Percentiles rank a stretch among this genome's conserved stretches.
These are phyloP conservation scores for Lerista edwardsae DNA, from an alignment of 2,797 vertebrate species.

Conservation along the genomic window DNA sequence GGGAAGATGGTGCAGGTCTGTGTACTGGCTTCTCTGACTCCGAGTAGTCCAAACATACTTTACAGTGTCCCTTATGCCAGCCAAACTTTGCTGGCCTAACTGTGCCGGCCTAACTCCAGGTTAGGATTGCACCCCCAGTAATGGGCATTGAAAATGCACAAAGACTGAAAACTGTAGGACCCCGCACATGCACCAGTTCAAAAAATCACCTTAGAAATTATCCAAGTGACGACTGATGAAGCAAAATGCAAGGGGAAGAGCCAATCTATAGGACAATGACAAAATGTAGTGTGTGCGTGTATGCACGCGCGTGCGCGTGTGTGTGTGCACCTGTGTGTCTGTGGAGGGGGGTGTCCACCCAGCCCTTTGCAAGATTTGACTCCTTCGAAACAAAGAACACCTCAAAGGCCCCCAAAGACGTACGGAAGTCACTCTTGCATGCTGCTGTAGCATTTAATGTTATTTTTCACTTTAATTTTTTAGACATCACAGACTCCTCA, in stretches of 20 bases:
- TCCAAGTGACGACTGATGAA: neutral
- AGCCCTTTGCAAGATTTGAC: neutral
- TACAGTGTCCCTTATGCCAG: too few species aligned
- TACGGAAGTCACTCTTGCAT: constrained; percentile 42
- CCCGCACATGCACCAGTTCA: neutral
- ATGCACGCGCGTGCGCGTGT: too few species aligned
- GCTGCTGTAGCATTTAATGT: constrained; percentile 53
- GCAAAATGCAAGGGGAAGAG: neutral
- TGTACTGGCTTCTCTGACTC: too few species aligned
- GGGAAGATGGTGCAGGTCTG: too few species aligned
- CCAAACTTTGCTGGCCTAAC: too few species aligned
- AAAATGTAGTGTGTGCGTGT: too few species aligned
- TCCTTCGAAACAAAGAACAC: constrained; percentile 17
- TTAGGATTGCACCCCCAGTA: too few species aligned
- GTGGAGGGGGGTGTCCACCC: neutral
- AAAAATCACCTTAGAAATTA: neutral
- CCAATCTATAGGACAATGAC: neutral
- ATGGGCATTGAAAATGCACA: neutral
- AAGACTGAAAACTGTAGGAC: neutral
- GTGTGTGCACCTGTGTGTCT: too few species aligned
- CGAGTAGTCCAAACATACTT: too few species aligned
- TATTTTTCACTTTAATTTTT: constrained; percentile 61
- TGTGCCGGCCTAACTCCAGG: too few species aligned
- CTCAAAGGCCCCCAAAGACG: constrained; percentile 21
- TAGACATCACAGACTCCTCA: constrained; percentile 57